Percentiles rank a stretch among this genome's conserved stretches.
phyloP scores from a whole-genome alignment of 2,888 invertebrate genomes.

The Cinara cedri region DNA sequence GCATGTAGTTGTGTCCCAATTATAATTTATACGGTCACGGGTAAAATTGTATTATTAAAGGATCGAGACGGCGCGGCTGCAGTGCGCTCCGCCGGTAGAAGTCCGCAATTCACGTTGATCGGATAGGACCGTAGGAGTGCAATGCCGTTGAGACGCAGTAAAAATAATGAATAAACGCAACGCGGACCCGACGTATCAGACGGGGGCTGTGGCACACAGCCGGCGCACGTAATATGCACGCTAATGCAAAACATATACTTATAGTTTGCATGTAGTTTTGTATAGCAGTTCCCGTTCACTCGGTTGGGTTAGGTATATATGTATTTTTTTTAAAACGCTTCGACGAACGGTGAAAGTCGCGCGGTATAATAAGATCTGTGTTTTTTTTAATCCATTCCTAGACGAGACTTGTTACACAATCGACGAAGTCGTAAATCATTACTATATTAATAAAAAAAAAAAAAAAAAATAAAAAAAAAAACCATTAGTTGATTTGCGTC shows the following conservation, averaged over 20 bases:
- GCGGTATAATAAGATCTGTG: background rate
- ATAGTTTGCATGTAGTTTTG: no score
- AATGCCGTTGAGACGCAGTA: background rate
- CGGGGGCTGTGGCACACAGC: no score
- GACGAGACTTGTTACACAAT: slow-evolving; percentile 41
- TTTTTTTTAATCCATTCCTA: slow-evolving; percentile 35
- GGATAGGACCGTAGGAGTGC: background rate
- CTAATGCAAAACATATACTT: no score
- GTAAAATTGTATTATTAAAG: no score
- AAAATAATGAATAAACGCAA: background rate
- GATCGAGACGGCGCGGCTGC: background rate
- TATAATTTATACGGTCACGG: no score
- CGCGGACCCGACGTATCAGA: background rate
- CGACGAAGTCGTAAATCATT: slow-evolving; percentile 40
- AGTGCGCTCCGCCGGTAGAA: background rate
- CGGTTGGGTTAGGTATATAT: no score
- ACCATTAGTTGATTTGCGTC: slow-evolving; percentile 27
- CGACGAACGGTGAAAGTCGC: slow-evolving; percentile 38
- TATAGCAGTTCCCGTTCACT: slow-evolving; percentile 50
- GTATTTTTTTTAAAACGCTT: slow-evolving; percentile 2
- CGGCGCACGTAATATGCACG: no score
- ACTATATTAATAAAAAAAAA: no score
- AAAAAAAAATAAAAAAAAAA: background rate
- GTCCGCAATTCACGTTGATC: background rate
- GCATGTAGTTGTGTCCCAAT: no score